Percentiles rank a stretch among this genome's conserved stretches.
Evolutionary conservation across 1,140 invertebrate genomes (phyloP).

Genomic region (Popillia japonica): DNA sequence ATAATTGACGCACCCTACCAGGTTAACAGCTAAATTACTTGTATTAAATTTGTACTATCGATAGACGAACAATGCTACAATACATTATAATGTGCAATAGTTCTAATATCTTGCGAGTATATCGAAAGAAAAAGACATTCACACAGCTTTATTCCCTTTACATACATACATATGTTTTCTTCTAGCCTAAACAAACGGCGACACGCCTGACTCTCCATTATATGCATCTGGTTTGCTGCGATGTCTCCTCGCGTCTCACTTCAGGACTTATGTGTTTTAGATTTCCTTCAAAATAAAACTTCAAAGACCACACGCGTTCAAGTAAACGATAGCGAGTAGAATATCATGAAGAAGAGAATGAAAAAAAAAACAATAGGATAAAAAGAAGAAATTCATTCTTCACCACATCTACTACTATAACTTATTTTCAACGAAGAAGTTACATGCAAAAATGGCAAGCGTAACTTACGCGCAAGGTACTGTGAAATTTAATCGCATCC

Average conservation of each 20-base stretch:
- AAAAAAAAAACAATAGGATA: not conserved
- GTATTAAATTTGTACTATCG: too few species aligned
- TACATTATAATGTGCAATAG: not conserved
- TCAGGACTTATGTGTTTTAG: conserved; percentile 33
- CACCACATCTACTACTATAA: not conserved
- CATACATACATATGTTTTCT: conserved; percentile 42
- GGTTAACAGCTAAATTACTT: too few species aligned
- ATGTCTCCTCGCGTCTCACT: not conserved
- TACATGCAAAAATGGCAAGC: conserved; percentile 1
- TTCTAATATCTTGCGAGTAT: too few species aligned
- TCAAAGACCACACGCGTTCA: conserved; percentile 40
- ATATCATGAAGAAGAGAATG: not conserved
- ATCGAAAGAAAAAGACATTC: not conserved
- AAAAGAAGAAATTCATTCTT: not conserved
- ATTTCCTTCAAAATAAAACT: conserved; percentile 40
- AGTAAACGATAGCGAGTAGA: conserved; percentile 34
- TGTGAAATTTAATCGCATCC: conserved; percentile 36
- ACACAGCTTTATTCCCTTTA: conserved; percentile 25
- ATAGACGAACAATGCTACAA: too few species aligned
- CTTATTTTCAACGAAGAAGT: not conserved
- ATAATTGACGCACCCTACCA: too few species aligned
- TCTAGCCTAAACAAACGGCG: conserved; percentile 52
- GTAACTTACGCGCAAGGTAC: conserved; percentile 38
- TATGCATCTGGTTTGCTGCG: conserved; percentile 44
- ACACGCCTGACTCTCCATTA: conserved; percentile 48